Evolutionary conservation across 2,797 vertebrate genomes (phyloP).

Genomic region (Oceanodroma leucorhoa): DNA sequence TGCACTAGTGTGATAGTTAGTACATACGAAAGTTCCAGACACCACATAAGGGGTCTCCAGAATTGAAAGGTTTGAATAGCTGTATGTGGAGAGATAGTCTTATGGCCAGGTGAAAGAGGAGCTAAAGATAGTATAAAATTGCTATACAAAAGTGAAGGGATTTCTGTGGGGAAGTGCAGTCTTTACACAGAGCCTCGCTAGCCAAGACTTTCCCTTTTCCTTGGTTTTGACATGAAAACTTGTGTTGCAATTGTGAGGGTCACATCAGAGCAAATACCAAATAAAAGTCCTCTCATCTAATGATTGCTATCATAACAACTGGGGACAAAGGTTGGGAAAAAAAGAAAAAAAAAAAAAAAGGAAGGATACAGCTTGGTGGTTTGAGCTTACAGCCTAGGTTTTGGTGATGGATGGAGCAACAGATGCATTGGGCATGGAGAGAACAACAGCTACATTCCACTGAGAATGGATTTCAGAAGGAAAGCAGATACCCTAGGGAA

Average conservation of each 20-base stretch:
- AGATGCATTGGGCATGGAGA: not conserved
- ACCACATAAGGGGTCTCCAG: not conserved
- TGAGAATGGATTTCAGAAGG: not conserved
- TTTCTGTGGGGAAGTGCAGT: not conserved
- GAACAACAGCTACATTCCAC: not conserved
- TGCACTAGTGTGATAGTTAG: not conserved
- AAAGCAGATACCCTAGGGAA: not conserved
- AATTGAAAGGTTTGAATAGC: not conserved
- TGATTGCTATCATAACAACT: not conserved
- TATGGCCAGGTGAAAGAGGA: not conserved
- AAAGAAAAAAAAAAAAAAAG: not conserved
- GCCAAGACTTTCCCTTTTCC: not conserved
- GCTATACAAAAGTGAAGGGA: not conserved
- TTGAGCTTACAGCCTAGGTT: not conserved
- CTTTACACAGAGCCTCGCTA: not conserved
- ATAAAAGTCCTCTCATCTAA: not conserved
- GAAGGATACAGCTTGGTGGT: not conserved
- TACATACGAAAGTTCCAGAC: not conserved
- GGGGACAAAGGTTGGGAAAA: accelerated
- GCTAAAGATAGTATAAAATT: not conserved
- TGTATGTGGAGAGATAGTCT: too few species aligned
- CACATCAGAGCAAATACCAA: not conserved
- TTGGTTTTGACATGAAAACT: not conserved
- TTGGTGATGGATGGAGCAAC: not conserved
- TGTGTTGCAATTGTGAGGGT: not conserved